These are phyloP conservation scores for Callyntrura guangdongensis DNA, from an alignment of 2,888 invertebrate species.

Conservation along the genomic window DNA sequence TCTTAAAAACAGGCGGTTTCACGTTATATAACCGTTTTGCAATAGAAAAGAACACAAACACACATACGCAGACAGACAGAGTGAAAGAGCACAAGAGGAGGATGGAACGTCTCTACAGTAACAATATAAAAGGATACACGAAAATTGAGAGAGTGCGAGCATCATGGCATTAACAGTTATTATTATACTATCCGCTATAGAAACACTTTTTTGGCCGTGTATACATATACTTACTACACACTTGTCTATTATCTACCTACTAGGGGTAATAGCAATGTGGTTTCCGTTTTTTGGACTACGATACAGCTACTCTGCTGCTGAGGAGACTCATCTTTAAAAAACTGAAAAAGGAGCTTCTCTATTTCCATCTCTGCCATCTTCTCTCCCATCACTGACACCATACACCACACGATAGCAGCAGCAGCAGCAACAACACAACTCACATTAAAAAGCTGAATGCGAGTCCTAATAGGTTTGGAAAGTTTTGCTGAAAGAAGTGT, in stretches of 20 bases:
- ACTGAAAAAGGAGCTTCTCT: background rate
- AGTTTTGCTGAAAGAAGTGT: constrained; percentile 72
- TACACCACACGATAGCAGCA: constrained; percentile 2
- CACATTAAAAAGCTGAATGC: constrained; percentile 67
- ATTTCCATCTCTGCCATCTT: constrained; percentile 3
- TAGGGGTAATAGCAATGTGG: background rate
- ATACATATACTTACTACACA: background rate
- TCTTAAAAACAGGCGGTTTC: constrained; percentile 48
- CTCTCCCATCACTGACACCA: background rate
- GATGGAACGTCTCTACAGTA: background rate
- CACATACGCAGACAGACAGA: background rate
- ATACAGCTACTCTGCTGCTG: background rate
- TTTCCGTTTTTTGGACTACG: background rate
- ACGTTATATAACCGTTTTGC: background rate
- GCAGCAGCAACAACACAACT: constrained; percentile 15
- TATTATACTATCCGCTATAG: background rate
- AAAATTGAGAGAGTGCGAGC: background rate
- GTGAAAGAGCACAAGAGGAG: background rate
- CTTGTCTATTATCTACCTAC: too few species aligned
- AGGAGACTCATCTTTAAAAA: constrained; percentile 20
- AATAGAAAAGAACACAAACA: background rate
- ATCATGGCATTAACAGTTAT: constrained; percentile 22
- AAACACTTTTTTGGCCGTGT: background rate
- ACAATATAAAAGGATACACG: background rate
- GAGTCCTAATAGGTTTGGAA: constrained; percentile 66